A percentile compares a stretch with the other conserved stretches of the same genome.
phyloP scores from a whole-genome alignment of 2,797 vertebrate species.

The Hyperoplus immaculatus region DNA sequence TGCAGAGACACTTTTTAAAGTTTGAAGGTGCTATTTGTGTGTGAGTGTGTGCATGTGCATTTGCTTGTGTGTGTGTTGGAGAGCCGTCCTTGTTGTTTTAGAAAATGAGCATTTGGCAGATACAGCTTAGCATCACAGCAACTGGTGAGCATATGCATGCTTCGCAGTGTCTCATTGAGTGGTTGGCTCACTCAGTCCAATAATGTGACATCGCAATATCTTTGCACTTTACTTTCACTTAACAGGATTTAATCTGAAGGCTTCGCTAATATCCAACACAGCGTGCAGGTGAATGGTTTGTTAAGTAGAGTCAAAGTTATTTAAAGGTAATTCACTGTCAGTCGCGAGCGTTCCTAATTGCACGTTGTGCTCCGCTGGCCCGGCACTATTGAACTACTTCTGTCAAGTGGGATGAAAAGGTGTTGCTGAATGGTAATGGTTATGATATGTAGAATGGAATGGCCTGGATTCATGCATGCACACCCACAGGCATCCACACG shows the following conservation, averaged over 20 bases:
- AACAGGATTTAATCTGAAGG: constrained; percentile 1
- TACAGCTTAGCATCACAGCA: constrained; percentile 37
- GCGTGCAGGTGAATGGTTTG: no score
- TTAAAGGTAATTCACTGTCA: constrained; percentile 37
- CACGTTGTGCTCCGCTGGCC: constrained; percentile 18
- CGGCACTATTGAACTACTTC: constrained; percentile 22
- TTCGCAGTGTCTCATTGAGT: constrained; percentile 30
- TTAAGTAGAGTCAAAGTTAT: constrained; percentile 17
- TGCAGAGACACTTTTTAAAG: constrained; percentile 24
- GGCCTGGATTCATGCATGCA: constrained; percentile 28
- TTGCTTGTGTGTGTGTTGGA: constrained; percentile 21
- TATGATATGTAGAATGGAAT: constrained; percentile 48
- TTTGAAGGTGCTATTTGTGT: constrained; percentile 29
- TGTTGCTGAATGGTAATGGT: constrained; percentile 40
- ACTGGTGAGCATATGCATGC: constrained; percentile 56
- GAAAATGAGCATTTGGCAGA: constrained; percentile 57
- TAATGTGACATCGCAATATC: constrained; percentile 9
- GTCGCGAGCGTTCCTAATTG: constrained; percentile 33
- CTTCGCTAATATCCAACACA: constrained; percentile 17
- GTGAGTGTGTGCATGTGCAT: constrained; percentile 1
- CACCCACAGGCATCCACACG: constrained; percentile 35
- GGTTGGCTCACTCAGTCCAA: constrained; percentile 40
- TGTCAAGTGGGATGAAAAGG: constrained; percentile 45
- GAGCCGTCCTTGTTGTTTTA: constrained; percentile 42
- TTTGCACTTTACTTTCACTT: constrained; percentile 13